phyloP scores from a whole-genome alignment of 2,888 invertebrate species.

The Sphinx pinastri region DNA sequence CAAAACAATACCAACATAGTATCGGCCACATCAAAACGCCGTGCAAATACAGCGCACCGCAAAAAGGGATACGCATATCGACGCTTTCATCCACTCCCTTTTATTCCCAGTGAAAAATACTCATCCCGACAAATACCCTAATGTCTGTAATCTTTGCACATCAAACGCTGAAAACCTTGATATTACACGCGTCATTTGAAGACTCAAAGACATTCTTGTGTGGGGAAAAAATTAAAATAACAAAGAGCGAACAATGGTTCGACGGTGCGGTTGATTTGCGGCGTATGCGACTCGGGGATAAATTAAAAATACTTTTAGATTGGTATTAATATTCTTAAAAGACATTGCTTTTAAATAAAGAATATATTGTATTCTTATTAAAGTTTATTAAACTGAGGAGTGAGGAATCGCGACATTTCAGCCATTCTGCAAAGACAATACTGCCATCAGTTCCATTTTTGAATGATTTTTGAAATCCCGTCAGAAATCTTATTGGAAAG shows the following conservation, averaged over 20 bases:
- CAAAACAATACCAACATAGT: constrained; percentile 41
- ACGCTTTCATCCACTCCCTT: constrained; percentile 61
- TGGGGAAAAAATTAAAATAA: constrained; percentile 81
- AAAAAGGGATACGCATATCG: constrained; percentile 65
- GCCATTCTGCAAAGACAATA: too few species aligned
- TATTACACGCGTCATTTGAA: constrained; percentile 83
- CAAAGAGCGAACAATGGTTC: constrained; percentile 67
- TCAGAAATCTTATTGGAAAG: too few species aligned
- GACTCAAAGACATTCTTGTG: constrained; percentile 80
- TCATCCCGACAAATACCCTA: constrained; percentile 70
- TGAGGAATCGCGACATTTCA: too few species aligned
- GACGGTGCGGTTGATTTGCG: constrained; percentile 58
- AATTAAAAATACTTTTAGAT: constrained; percentile 25
- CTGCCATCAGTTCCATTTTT: too few species aligned
- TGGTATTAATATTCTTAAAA: constrained; percentile 13
- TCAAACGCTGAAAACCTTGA: constrained; percentile 76
- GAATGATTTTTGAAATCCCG: too few species aligned
- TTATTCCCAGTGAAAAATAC: constrained; percentile 72
- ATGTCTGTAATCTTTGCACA: constrained; percentile 76
- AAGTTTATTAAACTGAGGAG: neutral
- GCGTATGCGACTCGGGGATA: constrained; percentile 45
- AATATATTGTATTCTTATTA: neutral
- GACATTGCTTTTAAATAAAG: neutral
- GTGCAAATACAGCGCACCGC: constrained; percentile 59
- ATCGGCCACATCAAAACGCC: constrained; percentile 62